Evolutionary conservation across 2,113 vertebrate species (phyloP), one percentile per base, ranked within the genome.

Genomic region (Carlito syrichta): DNA sequence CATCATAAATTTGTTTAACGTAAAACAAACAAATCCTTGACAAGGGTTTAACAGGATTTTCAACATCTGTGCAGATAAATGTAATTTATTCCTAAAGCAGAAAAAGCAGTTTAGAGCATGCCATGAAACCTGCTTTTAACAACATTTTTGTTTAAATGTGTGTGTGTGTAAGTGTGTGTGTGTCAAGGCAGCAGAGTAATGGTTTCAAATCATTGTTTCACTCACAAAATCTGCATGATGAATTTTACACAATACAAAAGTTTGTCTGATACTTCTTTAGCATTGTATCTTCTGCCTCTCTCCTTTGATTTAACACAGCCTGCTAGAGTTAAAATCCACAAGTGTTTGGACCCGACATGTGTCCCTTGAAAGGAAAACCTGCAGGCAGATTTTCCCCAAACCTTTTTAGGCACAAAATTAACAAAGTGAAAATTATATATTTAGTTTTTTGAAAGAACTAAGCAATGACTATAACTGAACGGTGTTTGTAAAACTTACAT

Each of bases 61-160:
- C 98, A 98, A 94, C 98, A 98, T 98, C 98, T 98, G 96, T 96
- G 98, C 78, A 97, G 97, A 97, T 98, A 98, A 96, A 98, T 97
- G 97, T 97, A 97, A 98, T 98, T 98, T 98, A 98, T 97, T 98
- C 93, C 90, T 90, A 95, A 97, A 94, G 73, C 52, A 62, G 85
- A 97, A 97, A 95, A 95, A 92, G 58, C 74, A 95, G 74, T 91
- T 94, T 93, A 95, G 86, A 73, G 83, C 78, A 96, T 92, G 81
- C 92, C 96, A 91, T 86, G 96, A 98, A 98, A 96, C 66, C 77
- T 85, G 43, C 52, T 94, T 92, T 83, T 63, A 30, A 54, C 35
- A 73, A 32, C 27, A 45, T 25, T 95, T 52, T 89, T 79, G 58
- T 48, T 78, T 81, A 71, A 89, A 73, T 27, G n/a, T 32, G 38